Percentiles rank a stretch among this genome's conserved stretches.
These are phyloP conservation scores for Thalpophila matura DNA, from an alignment of 2,888 invertebrate species.

Conservation along the genomic window DNA sequence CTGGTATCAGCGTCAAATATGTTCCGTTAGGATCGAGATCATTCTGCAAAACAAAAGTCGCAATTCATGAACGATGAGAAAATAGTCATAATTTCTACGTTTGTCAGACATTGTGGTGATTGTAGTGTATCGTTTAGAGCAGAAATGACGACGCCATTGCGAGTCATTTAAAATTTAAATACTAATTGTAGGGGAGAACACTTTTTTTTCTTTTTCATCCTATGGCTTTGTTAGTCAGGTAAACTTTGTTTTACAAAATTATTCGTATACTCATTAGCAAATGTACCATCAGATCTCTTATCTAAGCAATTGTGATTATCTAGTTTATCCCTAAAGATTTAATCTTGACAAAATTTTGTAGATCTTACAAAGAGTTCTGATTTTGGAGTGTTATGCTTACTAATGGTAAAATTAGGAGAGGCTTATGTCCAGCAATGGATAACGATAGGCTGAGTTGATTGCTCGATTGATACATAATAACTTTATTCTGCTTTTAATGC, in stretches of 20 bases:
- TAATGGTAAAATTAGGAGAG: no score
- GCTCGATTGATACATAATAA: no score
- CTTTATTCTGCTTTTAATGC: no score
- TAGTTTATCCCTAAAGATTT: background rate
- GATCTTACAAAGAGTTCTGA: background rate
- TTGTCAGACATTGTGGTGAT: no score
- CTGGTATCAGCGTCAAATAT: slow-evolving; percentile 74
- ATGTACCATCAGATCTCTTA: background rate
- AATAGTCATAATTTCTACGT: no score
- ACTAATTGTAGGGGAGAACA: background rate
- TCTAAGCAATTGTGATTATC: background rate
- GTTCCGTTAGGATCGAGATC: slow-evolving; percentile 66
- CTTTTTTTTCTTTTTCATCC: background rate
- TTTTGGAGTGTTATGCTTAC: no score
- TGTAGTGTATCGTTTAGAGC: no score
- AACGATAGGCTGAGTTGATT: no score
- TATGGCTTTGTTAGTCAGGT: background rate
- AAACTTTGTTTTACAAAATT: background rate
- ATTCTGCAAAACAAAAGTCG: slow-evolving; percentile 55
- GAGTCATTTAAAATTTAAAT: background rate
- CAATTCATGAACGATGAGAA: background rate
- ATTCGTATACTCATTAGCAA: background rate
- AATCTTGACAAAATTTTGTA: background rate
- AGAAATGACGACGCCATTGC: no score
- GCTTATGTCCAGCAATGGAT: no score